Evolutionary conservation across 2,888 invertebrate genomes (phyloP).

Genomic region (Acrobasis suavella): DNA sequence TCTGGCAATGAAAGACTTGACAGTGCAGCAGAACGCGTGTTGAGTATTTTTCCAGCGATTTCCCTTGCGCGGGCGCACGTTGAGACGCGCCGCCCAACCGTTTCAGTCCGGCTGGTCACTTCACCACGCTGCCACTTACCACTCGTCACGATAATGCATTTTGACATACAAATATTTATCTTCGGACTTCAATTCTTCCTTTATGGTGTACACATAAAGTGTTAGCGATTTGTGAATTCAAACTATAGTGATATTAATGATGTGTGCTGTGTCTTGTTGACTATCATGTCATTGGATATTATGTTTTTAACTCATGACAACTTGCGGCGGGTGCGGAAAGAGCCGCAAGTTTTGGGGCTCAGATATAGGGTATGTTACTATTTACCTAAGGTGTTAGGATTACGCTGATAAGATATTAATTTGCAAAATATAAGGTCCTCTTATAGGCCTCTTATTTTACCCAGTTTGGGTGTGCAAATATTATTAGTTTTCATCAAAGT

Average conservation of each 20-base stretch:
- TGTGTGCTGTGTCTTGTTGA: conserved; percentile 45
- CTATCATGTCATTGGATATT: conserved; percentile 72
- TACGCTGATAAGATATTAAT: no score
- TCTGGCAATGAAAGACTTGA: neutral
- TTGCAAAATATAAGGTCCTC: no score
- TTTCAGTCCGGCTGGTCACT: conserved; percentile 57
- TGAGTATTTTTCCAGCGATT: conserved; percentile 69
- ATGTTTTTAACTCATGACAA: conserved; percentile 81
- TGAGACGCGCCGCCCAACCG: conserved; percentile 37
- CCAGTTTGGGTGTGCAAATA: no score
- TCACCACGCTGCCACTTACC: conserved; percentile 46
- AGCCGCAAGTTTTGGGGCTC: conserved; percentile 71
- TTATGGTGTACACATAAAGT: conserved; percentile 57
- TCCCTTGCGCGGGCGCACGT: conserved; percentile 53
- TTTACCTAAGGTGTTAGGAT: no score
- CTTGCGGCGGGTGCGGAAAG: conserved; percentile 74
- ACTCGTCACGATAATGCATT: conserved; percentile 72
- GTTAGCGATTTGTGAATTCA: conserved; percentile 44
- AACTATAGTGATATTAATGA: conserved; percentile 44
- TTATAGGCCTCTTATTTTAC: no score
- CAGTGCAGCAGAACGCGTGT: conserved; percentile 55
- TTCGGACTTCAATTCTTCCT: conserved; percentile 54
- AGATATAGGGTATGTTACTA: conserved; percentile 70
- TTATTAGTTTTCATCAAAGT: no score
- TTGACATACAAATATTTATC: conserved; percentile 64